Conservation (phyloP, 2,888 invertebrate genomes). For the Monopis laevigella region DNA sequence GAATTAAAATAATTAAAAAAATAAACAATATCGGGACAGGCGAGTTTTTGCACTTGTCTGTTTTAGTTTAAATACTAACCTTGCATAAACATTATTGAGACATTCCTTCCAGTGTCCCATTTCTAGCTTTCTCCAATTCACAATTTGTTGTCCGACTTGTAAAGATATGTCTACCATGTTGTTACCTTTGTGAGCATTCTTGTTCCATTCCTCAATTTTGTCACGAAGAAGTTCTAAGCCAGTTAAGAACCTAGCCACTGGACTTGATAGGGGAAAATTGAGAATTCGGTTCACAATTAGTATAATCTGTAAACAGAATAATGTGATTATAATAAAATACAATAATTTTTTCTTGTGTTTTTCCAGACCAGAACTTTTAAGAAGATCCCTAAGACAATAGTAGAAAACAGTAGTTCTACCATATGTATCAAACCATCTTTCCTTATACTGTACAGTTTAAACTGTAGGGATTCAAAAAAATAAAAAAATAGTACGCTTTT, state of each 20-base stretch:
- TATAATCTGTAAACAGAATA: slow-evolving; percentile 64
- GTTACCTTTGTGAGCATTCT: slow-evolving; percentile 87
- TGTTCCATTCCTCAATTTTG: slow-evolving; percentile 91
- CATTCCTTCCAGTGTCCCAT: slow-evolving; percentile 88
- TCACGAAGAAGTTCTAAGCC: slow-evolving; percentile 90
- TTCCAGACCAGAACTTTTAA: too few relatives aligned
- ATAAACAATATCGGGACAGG: too few relatives aligned
- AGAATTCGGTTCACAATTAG: slow-evolving; percentile 72
- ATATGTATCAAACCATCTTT: too few relatives aligned
- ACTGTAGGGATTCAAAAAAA: too few relatives aligned
- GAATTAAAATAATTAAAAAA: too few relatives aligned
- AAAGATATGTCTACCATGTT: slow-evolving; percentile 79
- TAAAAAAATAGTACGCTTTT: too few relatives aligned
- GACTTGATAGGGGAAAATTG: slow-evolving; percentile 79
- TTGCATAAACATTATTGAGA: slow-evolving; percentile 73
- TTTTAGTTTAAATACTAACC: too few relatives aligned
- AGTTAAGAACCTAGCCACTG: slow-evolving; percentile 87
- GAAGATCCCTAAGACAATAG: too few relatives aligned
- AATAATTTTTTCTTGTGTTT: not conserved
- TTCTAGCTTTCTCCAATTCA: slow-evolving; percentile 92
- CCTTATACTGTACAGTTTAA: too few relatives aligned
- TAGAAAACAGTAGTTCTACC: too few relatives aligned
- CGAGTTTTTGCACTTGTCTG: too few relatives aligned
- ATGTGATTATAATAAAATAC: not conserved
- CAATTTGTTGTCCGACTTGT: slow-evolving; percentile 81